phyloP scores from a whole-genome alignment of 1,140 invertebrate genomes.

The Dendroctonus valens region DNA sequence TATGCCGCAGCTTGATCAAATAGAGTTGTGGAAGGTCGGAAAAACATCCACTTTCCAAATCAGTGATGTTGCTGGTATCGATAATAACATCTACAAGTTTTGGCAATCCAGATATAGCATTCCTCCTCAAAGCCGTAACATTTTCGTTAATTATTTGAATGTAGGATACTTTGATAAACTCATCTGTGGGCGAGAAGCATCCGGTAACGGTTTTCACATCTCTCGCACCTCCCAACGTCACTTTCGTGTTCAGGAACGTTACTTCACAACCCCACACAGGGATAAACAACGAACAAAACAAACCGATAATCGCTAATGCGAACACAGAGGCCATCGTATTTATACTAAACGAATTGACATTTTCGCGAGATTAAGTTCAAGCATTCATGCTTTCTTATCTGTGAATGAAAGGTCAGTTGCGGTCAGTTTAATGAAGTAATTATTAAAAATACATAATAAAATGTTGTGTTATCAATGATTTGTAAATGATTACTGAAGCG shows the following conservation, averaged over 20 bases:
- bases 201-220: constrained; percentile 41
- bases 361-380: constrained; percentile 19
- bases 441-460: constrained; percentile 29
- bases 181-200: constrained; percentile 43
- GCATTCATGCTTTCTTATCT: constrained; percentile 30
- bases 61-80: constrained; percentile 41
- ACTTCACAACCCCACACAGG: constrained; percentile 29
- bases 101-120: constrained; percentile 42
- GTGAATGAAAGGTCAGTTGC: constrained; percentile 32
- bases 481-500: not conserved
- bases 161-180: constrained; percentile 41
- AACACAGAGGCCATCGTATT: constrained; percentile 25
- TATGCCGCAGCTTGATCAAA: constrained; percentile 41
- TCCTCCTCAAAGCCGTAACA: constrained; percentile 42
- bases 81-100: constrained; percentile 43
- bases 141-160: constrained; percentile 45
- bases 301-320: constrained; percentile 4
- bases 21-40: constrained; percentile 41
- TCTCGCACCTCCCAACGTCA: constrained; percentile 42
- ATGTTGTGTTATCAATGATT: constrained; percentile 3
- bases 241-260: constrained; percentile 41
- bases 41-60: constrained; percentile 43
- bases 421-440: constrained; percentile 31
- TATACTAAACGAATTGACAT: constrained; percentile 35
- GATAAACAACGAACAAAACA: constrained; percentile 15